Base-by-base conservation (phyloP, 2,797 vertebrate genomes). In the Siniperca scherzeri region DNA sequence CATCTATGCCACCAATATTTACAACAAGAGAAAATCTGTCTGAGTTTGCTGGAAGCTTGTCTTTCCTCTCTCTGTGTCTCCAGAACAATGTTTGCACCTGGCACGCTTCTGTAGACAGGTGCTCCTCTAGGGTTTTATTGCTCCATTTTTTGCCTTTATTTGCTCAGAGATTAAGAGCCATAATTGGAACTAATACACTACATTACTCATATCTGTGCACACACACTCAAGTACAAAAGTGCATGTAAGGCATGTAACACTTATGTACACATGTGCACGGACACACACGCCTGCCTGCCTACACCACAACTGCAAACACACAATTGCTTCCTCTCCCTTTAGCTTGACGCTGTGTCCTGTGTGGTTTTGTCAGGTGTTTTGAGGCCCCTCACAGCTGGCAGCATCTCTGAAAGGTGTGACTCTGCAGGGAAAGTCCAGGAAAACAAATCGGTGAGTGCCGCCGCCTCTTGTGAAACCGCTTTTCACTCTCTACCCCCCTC, bases 331-430 rank as follows among this genome's bases (percentile, higher is more conserved):
- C 88, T 85, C 81, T 84, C 19, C 67, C 53, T 86, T 62, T 25
- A 22, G 78, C 68, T 55, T 86, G 81, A 91, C 30, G 74, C 70
- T 77, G 77, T 78, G 48, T 79, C 70, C 59, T 96, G 92, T 97
- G 95, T 91, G 96, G 93, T 96, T 93, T 95, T 96, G 94, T 96
- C 96, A 98, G 97, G 94, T 92, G 94, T 94, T 93, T 90, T 92
- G 91, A 93, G 95, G 96, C 94, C 95, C 93, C 91, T 89, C 95
- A 95, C 97, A 96, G 96, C 96, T 95, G 95, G 95, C 94, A 92
- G 95, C 91, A 77, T 88, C 94, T 94, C 94, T 95, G 95, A 96
- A 95, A 96, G 94, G 96, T 96, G 96, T 87, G 93, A 94, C 96
- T 95, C 96, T 82, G 92, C 95, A 91, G 95, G 95, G 95, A 90